These are phyloP conservation scores for Calvadosia cruxmelitensis DNA, from an alignment of 30 jellyfish, hydroid and myxozoan species.

Conservation along the genomic window DNA sequence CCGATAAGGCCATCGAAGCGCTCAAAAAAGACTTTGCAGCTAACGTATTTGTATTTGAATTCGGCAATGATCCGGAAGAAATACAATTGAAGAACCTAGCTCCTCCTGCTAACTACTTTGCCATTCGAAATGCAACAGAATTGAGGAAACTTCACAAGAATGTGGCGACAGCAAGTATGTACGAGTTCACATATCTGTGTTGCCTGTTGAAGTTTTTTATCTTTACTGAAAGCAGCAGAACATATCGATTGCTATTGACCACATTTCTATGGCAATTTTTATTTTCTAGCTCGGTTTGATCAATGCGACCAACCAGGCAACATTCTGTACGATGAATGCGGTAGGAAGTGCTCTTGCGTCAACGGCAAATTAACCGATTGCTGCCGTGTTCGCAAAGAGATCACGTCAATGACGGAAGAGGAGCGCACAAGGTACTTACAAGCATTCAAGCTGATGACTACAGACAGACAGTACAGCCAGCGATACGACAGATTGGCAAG, in stretches of 20 bases:
- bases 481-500: slow-evolving; percentile 19
- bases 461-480: slow-evolving; percentile 34
- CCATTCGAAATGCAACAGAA: too few relatives aligned
- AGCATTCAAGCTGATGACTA: slow-evolving; percentile 36
- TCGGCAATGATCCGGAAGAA: slow-evolving; percentile 5
- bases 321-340: slow-evolving; percentile 54
- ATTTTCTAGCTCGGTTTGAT: neutral
- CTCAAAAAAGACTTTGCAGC: slow-evolving; percentile 15
- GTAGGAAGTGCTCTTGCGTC: slow-evolving; percentile 54
- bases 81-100: slow-evolving; percentile 20
- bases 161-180: too few relatives aligned
- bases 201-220: too few relatives aligned
- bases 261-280: neutral
- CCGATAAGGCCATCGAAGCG: slow-evolving; percentile 13
- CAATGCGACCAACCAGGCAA: neutral
- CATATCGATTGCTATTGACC: too few relatives aligned
- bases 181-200: too few relatives aligned
- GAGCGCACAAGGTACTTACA: slow-evolving; percentile 56
- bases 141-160: too few relatives aligned
- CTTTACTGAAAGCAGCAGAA: too few relatives aligned
- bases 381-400: slow-evolving; percentile 68
- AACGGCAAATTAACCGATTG: slow-evolving; percentile 58
- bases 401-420: slow-evolving; percentile 49
- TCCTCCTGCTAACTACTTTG: slow-evolving; percentile 1
- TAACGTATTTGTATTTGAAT: slow-evolving; percentile 17